Conservation (phyloP, 2,888 invertebrate genomes). For the Alcis repandata region DNA sequence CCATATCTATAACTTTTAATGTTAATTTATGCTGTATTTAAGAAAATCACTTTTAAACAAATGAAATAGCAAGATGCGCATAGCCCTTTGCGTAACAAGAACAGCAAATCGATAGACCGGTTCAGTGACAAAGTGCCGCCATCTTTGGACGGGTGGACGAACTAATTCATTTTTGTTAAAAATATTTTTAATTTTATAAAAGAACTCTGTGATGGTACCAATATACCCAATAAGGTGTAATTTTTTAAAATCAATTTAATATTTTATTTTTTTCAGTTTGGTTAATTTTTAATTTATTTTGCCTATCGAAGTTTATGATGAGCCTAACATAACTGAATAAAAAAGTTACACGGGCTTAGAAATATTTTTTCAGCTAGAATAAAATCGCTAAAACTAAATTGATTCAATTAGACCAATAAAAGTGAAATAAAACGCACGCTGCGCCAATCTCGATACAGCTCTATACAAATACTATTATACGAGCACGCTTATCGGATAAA, state of each 20-base stretch:
- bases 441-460: background rate
- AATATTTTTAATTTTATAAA: background rate
- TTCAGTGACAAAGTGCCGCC: constrained; percentile 42
- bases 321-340: too few species aligned
- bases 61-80: constrained; percentile 19
- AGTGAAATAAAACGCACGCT: background rate
- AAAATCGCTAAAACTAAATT: too few species aligned
- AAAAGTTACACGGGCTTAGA: too few species aligned
- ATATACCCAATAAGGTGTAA: too few species aligned
- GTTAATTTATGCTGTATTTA: background rate
- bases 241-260: too few species aligned
- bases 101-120: constrained; percentile 24
- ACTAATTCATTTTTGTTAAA: constrained; percentile 24
- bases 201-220: background rate
- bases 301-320: too few species aligned
- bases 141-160: constrained; percentile 47
- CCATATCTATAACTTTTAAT: background rate
- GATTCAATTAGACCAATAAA: too few species aligned
- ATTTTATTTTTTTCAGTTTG: too few species aligned
- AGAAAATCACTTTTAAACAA: background rate
- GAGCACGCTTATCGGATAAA: background rate
- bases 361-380: too few species aligned
- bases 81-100: constrained; percentile 37
- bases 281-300: too few species aligned
- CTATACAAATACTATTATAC: background rate